Evolutionary conservation across 2,888 invertebrate genomes (phyloP).

Genomic region (Macrosiphum euphorbiae): DNA sequence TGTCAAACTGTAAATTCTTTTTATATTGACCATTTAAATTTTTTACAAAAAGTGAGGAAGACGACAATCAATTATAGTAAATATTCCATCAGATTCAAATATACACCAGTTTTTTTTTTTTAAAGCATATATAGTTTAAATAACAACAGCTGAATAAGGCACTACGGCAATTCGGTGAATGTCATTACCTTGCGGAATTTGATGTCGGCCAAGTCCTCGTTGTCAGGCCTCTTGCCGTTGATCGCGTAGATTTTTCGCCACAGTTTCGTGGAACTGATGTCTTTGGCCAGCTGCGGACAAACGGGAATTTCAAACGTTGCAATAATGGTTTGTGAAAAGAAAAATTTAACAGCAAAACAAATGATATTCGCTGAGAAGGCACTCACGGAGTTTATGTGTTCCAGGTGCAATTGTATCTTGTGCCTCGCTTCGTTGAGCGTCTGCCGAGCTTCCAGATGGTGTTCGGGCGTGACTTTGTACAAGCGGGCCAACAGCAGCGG

Average conservation of each 20-base stretch:
- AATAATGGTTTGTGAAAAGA: not conserved
- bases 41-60: not conserved
- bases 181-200: slow-evolving; percentile 81
- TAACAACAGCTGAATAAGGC: not conserved
- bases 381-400: slow-evolving; percentile 88
- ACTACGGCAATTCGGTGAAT: not conserved
- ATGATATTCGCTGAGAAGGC: not conserved
- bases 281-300: slow-evolving; percentile 80
- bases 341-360: not conserved
- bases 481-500: slow-evolving; percentile 91
- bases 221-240: slow-evolving; percentile 71
- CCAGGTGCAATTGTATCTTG: slow-evolving; percentile 92
- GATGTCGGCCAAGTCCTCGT: slow-evolving; percentile 90
- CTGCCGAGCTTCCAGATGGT: slow-evolving; percentile 85
- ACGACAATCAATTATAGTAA: not conserved
- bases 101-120: not conserved
- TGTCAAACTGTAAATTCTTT: not conserved
- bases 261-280: slow-evolving; percentile 87
- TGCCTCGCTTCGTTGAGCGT: slow-evolving; percentile 89
- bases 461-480: slow-evolving; percentile 89
- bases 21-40: not conserved
- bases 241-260: slow-evolving; percentile 90
- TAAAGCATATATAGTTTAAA: not conserved
- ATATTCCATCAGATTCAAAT: not conserved
- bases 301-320: not conserved